Evolutionary conservation across 1,140 invertebrate species (phyloP), one percentile per base, ranked within the genome.

Genomic region (Drosophila eugracilis): DNA sequence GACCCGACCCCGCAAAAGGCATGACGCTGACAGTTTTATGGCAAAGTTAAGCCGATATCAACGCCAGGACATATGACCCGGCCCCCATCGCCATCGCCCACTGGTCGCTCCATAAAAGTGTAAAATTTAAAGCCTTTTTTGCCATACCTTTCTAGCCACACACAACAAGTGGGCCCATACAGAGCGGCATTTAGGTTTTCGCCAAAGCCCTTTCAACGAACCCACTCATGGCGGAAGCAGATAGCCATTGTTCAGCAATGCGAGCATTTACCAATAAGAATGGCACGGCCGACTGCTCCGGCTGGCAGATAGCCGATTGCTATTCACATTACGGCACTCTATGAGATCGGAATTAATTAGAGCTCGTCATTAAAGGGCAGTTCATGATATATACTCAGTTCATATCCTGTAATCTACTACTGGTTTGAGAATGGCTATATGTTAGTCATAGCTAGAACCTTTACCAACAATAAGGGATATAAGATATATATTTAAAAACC

Each of bases 31-130:
- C 83, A 88, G 83, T 88, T 88, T 88, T 88, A 88, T 88, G 78
- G 83, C 84, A 88, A 78, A 88, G 83, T 89, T 88, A 88, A 88
- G 83, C 83, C 83, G 83, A 88, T 88, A 88, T 88, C 83, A 89
- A 88, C 84, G 75, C 60, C 78, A 89, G 83, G 75, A 83, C 83
- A 88, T 63, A 81, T 81, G 83, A 74, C 83, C 65, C 49, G 57
- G 10, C 39, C 48, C 47, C 44, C 17, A 39, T 39, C 71, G 30
- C n/a, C 22, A 26, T 48, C 41, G 4, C 19, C 12, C 28, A 12
- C 48, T 26, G 28, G 14, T 15, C 53, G 48, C 30, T 24, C 77
- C 77, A 63, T 78, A 88, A 83, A 83, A 86, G 74, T 76, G 83
- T 74, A 88, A 83, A 88, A 83, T 88, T 88, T 88, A 88, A 86